Evolutionary conservation across 2,888 invertebrate genomes (phyloP), one percentile per base, ranked within the genome.

Genomic region (Papilio gigon): DNA sequence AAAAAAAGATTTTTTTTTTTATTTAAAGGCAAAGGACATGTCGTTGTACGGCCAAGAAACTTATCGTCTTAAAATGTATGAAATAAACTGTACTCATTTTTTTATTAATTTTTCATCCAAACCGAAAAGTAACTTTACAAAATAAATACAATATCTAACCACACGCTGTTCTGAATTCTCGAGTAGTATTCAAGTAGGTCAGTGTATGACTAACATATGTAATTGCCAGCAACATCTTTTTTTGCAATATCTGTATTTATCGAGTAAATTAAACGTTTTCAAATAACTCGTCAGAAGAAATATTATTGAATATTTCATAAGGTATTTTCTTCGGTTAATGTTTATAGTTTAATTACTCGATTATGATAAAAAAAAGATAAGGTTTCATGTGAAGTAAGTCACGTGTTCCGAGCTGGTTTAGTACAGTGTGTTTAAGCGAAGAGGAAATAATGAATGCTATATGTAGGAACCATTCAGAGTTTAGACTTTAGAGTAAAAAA

Each of bases 111-210:
- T 17, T 20, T 17, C 4, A 44, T 11, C 17, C 5, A 6, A 14
- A 20, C 8, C 6, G 17, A 42, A 44, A 47, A 12, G 1, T 11
- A 12, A 3, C 4, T 40, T 22, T 12, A 35, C 33, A 67, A 22
- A 58, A 58, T 37, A 63, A 37, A 50, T 47, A 63, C 40, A 50
- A 59, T 56, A 68, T 68, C 50, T 68, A 50, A 68, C 65, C 50
- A 50, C 47, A 59, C 22, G 27, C n/a, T 68, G 64, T 33, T 22
- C 64, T 64, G 60, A 64, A 60, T 68, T 60, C 50, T 65, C 64
- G 50, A 59, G 68, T 53, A 50, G 50, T 33, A 17, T 40, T 53
- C 59, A 68, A 64, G 68, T 68, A 40, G 63, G 68, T 64, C 68
- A 68, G 35, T 22, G 63, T 58, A 66, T 53, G 33, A 35, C 67